phyloP scores from a whole-genome alignment of 2,797 vertebrate species.

The Thalassophryne amazonica region DNA sequence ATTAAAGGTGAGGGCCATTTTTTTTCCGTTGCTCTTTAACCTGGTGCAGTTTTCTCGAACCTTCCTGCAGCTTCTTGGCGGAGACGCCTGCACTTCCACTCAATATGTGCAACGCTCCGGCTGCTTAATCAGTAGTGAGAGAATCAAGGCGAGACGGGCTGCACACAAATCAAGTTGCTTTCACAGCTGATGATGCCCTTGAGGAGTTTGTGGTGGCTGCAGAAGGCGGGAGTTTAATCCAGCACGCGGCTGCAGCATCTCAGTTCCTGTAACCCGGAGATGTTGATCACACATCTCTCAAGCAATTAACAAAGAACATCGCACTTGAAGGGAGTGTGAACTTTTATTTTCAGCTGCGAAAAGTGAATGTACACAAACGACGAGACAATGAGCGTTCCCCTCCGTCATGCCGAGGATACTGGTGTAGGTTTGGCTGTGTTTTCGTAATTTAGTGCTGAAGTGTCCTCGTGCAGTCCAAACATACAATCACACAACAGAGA shows the following conservation, averaged over 20 bases:
- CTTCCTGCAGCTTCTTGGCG: no score
- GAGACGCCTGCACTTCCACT: slow-evolving; percentile 12
- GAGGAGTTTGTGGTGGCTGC: slow-evolving; percentile 22
- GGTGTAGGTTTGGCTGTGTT: slow-evolving; percentile 12
- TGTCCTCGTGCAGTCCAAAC: slow-evolving; percentile 5
- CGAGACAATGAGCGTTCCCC: no score
- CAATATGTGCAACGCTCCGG: slow-evolving; percentile 1
- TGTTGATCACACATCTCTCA: slow-evolving; percentile 29
- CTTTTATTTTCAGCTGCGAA: slow-evolving; percentile 35
- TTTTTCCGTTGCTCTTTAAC: no score
- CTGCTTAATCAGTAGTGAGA: slow-evolving; percentile 32
- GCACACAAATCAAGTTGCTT: slow-evolving; percentile 33
- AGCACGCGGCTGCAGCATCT: not conserved
- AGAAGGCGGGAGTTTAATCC: slow-evolving; percentile 33
- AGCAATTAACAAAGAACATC: slow-evolving; percentile 40
- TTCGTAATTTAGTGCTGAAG: not conserved
- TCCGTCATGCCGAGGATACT: no score
- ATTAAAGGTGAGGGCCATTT: no score
- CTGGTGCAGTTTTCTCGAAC: no score
- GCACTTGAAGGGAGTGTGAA: slow-evolving; percentile 40
- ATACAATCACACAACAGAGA: not conserved
- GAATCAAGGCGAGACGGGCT: slow-evolving; percentile 18
- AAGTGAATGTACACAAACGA: not conserved
- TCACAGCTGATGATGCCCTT: slow-evolving; percentile 39
- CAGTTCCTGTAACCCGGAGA: slow-evolving; percentile 14